phyloP scores from a whole-genome alignment of 2,888 invertebrate species.

The Calliphora vomitoria region DNA sequence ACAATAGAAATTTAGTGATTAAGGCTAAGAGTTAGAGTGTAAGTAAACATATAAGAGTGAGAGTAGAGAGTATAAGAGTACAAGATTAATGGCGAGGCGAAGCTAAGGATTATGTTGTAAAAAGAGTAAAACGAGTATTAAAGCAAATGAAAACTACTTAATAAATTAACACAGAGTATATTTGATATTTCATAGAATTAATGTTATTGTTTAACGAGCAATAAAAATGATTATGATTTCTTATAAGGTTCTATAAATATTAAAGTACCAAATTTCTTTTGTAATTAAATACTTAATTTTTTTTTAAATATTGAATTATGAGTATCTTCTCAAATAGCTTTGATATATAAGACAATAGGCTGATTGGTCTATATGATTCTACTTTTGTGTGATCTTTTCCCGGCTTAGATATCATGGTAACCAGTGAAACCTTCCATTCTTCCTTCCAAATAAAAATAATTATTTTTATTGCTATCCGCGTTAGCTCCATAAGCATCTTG shows the following conservation, averaged over 20 bases:
- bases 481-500: too few species aligned
- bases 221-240: background rate
- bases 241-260: background rate
- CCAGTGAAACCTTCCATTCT: too few species aligned
- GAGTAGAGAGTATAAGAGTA: constrained; percentile 59
- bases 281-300: too few species aligned
- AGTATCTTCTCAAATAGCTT: too few species aligned
- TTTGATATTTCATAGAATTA: constrained; percentile 66
- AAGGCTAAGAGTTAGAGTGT: constrained; percentile 30
- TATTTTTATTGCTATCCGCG: too few species aligned
- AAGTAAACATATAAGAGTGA: constrained; percentile 50
- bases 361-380: too few species aligned
- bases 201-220: background rate
- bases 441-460: too few species aligned
- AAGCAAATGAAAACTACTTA: background rate
- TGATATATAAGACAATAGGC: too few species aligned
- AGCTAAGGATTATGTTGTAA: constrained; percentile 2
- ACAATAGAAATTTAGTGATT: constrained; percentile 53
- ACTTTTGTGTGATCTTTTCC: too few species aligned
- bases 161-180: constrained; percentile 68
- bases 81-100: background rate
- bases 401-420: too few species aligned
- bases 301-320: too few species aligned
- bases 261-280: background rate
- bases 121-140: background rate